Evolutionary conservation across 2,888 invertebrate genomes (phyloP), one percentile per base, ranked within the genome.

Genomic region (Charanyca ferruginea): DNA sequence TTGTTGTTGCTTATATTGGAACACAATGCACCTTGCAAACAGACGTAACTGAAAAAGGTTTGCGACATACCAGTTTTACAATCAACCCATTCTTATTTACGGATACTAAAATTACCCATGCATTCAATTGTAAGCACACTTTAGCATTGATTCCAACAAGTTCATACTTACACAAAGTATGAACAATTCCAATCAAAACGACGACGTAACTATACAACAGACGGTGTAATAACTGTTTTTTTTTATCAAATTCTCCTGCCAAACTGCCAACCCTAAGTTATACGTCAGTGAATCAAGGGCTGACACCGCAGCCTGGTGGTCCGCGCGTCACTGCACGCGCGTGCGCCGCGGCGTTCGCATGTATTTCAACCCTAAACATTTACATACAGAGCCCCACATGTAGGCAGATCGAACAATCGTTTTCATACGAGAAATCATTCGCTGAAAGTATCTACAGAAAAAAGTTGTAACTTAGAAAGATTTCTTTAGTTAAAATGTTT

Each of bases 261-360:
- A 94, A 79, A 94, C 95, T 74, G 86, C 20, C 89, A 94, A 79
- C 94, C 95, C 92, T 94, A 89, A 13, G 42, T 64, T 57, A 70
- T 63, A 86, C 79, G 89, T 85, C 87, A 88, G 90, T 95, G 94
- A 93, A 94, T 95, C 94, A 94, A 82, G 94, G 93, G 94, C 89
- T 95, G 95, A 87, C 94, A 92, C 91, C 83, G 90, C 84, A 81
- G 89, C 93, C 84, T 87, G 95, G 95, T 95, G 95, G 95, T 95
- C 95, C 88, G 85, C 91, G 86, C 91, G 90, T 95, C 95, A 94
- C 86, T 77, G 82, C 66, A 83, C 87, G 93, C 93, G 94, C 93
- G 94, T 93, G 94, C 91, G 89, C 87, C 83, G 85, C 86, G 83
- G 88, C 84, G 86, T 91, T 89, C 89, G 86, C 90, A 87, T 90